Evolutionary conservation across 2,113 vertebrate species (phyloP).

Genomic region (Oxyura jamaicensis): DNA sequence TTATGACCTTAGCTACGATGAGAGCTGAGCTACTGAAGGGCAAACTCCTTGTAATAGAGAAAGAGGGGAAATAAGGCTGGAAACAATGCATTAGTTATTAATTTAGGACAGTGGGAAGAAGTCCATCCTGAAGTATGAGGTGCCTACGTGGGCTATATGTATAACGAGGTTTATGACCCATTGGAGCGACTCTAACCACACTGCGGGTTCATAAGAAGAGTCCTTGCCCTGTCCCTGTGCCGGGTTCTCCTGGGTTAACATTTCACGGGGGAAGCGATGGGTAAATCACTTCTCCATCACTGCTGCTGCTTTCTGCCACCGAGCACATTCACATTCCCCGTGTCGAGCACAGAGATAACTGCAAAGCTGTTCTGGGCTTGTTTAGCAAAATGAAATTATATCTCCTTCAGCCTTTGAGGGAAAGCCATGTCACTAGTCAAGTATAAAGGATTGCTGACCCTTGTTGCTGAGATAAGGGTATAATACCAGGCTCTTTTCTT

Average conservation of each 20-base stretch:
- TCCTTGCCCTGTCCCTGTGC: background rate
- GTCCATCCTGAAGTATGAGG: background rate
- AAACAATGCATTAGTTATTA: background rate
- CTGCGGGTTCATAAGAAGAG: background rate
- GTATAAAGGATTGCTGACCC: background rate
- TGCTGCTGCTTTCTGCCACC: background rate
- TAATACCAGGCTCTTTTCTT: background rate
- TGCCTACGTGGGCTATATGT: background rate
- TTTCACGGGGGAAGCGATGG: background rate
- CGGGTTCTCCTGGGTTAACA: background rate
- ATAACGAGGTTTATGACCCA: background rate
- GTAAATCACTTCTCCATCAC: background rate
- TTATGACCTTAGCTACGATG: background rate
- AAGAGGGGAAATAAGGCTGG: background rate
- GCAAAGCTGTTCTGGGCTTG: constrained; percentile 3
- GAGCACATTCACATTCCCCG: background rate
- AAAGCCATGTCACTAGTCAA: background rate
- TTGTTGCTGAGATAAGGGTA: constrained; percentile 29
- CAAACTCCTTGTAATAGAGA: background rate
- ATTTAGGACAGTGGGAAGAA: background rate
- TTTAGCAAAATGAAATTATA: constrained; percentile 41
- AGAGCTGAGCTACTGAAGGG: background rate
- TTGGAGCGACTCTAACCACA: background rate
- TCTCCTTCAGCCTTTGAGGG: constrained; percentile 27
- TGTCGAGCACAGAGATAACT: background rate